Evolutionary conservation across 2,113 vertebrate species (phyloP), one percentile per base, ranked within the genome.

Genomic region (Illadopsis cleaveri): DNA sequence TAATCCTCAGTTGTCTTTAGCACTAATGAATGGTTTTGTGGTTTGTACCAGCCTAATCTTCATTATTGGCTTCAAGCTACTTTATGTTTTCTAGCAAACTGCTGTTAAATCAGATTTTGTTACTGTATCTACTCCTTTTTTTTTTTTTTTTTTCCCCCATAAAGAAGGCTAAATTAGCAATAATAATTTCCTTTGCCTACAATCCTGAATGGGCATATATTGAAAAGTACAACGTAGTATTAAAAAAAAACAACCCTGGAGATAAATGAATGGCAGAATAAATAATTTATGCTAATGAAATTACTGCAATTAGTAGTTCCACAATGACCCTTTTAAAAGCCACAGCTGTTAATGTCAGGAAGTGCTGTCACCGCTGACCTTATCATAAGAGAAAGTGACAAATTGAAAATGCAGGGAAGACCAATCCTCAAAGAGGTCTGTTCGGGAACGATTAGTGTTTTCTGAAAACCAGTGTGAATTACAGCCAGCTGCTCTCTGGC

Each of bases 211-310:
- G 62, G 60, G 33, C 86, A 86, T 82, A 90, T 94, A 91, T 90
- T 61, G 81, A 86, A 95, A 96, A 96, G 79, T 82, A 72, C 82
- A 97, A 93, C 82, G 37, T 62, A 89, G 83, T 66, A 33, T 88
- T 84, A 60, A 91, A 94, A 78, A 70, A 77, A 86, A 87, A 95
- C n/a, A 91, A 22, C n/a, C 94, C 95, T 96, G 94, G 94, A 99
- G 97, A 98, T 97, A 98, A 98, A 98, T 98, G 98, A 99, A 98
- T 99, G 98, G 98, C 98, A 98, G 98, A 98, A 98, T 98, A 98
- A 99, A 99, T 99, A 99, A 99, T 99, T 99, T 99, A 99, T 99
- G 99, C 98, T 99, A 99, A 99, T 99, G 98, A 99, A 99, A 98
- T 98, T 98, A 99, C 98, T 98, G 98, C 99, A 99, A 99, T 99